A percentile compares a stretch with the other conserved stretches of the same genome.
These are phyloP conservation scores for Diploscapter pachys DNA, from an alignment of 1,140 invertebrate species.

Conservation along the genomic window DNA sequence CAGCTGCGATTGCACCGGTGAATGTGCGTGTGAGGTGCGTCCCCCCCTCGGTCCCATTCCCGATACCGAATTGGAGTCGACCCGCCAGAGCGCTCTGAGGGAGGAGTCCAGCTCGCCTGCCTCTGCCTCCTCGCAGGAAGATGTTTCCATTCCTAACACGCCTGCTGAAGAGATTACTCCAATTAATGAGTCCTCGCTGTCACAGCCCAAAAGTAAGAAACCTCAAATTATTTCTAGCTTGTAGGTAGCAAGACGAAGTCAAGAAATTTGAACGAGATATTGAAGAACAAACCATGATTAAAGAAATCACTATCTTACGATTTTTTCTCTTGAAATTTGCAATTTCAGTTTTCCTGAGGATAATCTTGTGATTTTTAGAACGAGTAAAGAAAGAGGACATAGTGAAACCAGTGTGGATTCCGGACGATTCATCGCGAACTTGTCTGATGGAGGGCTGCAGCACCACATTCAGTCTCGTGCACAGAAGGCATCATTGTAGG, in stretches of 20 bases:
- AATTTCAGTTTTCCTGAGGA: not conserved
- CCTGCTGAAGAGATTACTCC: too few relatives aligned
- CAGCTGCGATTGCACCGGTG: too few relatives aligned
- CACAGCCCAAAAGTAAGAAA: too few relatives aligned
- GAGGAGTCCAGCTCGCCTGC: too few relatives aligned
- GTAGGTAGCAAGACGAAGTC: slow-evolving; percentile 1
- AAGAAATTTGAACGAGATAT: not conserved
- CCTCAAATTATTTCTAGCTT: too few relatives aligned
- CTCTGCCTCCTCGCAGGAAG: too few relatives aligned
- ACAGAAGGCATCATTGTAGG: slow-evolving; percentile 27
- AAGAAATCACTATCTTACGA: not conserved
- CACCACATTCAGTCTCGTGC: slow-evolving; percentile 13
- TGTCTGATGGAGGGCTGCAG: slow-evolving; percentile 33
- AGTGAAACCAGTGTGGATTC: slow-evolving; percentile 23
- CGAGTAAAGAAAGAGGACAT: not conserved
- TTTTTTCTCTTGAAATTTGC: not conserved
- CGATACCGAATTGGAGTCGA: too few relatives aligned
- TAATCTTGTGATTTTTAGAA: slow-evolving; percentile 5
- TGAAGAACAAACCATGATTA: not conserved
- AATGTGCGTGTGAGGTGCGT: too few relatives aligned
- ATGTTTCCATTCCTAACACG: too few relatives aligned
- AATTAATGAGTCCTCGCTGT: too few relatives aligned
- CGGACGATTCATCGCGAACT: slow-evolving; percentile 13
- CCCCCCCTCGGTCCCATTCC: too few relatives aligned
- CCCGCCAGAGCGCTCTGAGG: too few relatives aligned